Evolutionary conservation across 2,113 vertebrate species (phyloP).

Genomic region (Centrocercus urophasianus): DNA sequence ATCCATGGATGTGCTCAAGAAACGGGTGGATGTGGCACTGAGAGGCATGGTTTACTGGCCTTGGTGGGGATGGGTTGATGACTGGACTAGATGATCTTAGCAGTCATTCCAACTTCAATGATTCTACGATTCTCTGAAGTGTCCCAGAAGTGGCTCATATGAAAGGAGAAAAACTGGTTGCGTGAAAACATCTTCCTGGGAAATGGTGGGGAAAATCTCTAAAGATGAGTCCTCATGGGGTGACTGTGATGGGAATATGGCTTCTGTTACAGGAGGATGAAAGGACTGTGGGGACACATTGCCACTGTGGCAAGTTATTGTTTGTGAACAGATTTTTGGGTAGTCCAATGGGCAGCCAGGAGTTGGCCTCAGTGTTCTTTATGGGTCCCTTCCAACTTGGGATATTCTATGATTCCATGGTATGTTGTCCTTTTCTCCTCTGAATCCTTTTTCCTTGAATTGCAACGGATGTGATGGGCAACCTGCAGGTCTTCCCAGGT

Average conservation of each 20-base stretch:
- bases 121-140: too few relatives aligned
- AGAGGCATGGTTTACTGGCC: too few relatives aligned
- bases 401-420: too few relatives aligned
- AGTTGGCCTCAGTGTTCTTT: too few relatives aligned
- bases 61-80: too few relatives aligned
- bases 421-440: background rate
- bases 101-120: too few relatives aligned
- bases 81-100: too few relatives aligned
- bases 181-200: background rate
- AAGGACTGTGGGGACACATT: background rate
- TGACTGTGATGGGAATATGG: background rate
- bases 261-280: background rate
- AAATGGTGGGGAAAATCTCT: background rate
- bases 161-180: background rate
- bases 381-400: too few relatives aligned
- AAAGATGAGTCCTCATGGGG: background rate
- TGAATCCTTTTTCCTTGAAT: background rate
- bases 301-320: rapidly evolving
- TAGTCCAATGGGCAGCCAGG: too few relatives aligned
- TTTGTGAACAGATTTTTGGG: too few relatives aligned
- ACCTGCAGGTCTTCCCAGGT: background rate
- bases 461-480: background rate
- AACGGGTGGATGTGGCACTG: too few relatives aligned
- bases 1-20: too few relatives aligned
- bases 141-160: background rate